phyloP scores from a whole-genome alignment of 2,797 vertebrate genomes.

The Rhincodon typus region DNA sequence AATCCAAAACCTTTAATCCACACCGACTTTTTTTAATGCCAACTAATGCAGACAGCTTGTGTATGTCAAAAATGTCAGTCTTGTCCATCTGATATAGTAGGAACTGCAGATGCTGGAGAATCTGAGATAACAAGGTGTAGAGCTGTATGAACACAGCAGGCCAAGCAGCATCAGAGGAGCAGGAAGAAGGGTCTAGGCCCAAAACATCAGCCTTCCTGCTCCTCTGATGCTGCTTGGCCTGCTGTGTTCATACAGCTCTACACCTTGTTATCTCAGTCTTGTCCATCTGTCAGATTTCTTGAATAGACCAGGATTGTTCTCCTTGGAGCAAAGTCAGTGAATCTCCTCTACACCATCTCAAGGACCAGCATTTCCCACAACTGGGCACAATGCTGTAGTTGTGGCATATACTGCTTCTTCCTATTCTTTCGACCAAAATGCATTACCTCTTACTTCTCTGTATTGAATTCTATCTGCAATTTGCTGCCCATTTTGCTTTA shows the following conservation, averaged over 20 bases:
- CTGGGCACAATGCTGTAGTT: not conserved
- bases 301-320: too few species aligned
- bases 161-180: too few species aligned
- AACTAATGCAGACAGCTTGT: not conserved
- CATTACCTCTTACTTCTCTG: not conserved
- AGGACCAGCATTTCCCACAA: not conserved
- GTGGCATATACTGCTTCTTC: not conserved
- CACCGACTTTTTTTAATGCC: not conserved
- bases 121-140: too few species aligned
- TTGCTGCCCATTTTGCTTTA: not conserved
- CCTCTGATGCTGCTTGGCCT: too few species aligned
- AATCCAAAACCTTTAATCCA: not conserved
- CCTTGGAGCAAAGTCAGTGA: not conserved
- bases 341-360: not conserved
- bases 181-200: too few species aligned
- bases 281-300: not conserved
- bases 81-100: not conserved
- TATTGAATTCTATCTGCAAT: not conserved
- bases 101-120: too few species aligned
- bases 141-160: too few species aligned
- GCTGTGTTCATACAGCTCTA: too few species aligned
- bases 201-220: too few species aligned
- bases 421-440: not conserved
- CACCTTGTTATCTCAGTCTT: not conserved
- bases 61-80: not conserved